Evolutionary conservation across 2,888 invertebrate species (phyloP), one percentile per base, ranked within the genome.

Genomic region (Eupeodes latifasciatus): DNA sequence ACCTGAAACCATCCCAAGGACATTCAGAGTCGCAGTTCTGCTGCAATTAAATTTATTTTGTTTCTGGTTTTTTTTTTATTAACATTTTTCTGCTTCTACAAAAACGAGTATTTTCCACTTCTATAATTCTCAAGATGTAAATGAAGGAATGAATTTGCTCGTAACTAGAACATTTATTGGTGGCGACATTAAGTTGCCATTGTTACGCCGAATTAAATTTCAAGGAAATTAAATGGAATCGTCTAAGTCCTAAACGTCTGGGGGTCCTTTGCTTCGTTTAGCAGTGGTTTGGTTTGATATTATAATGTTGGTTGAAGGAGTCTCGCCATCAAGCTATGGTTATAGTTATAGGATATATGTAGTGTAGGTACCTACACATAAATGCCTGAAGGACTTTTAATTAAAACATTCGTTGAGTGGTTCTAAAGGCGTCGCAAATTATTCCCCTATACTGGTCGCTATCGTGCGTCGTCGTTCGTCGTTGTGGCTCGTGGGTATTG

Each of bases 151-250:
- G 85, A 85, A 84, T 80, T 81, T 62, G 40, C 44, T 79, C 9
- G 40, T 62, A 84, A 55, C 64, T 74, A 59, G 64, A 81, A 85
- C 81, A 81, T 85, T 88, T 85, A 81, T 81, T 85, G 85, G 81
- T 53, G 81, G 67, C 85, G 77, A 85, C 88, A 85, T 88, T 77
- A 85, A 81, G 59, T 85, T 81, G 75, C 69, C 78, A 88, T 81
- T 81, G 88, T 85, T 78, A 85, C 53, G 81, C 44, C 69, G 85
- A 85, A 85, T 88, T 85, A 81, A 88, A 85, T 88, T 86, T 81
- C 40, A 57, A 78, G 88, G 72, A 85, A 88, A 85, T 88, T 81
- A 81, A 85, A 88, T 88, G 66, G 69, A 88, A 77, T 81, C 69
- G 55, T 69, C 69, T 62, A 44, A 40, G 40, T 40, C 40, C 40